Evolutionary conservation across 2,888 invertebrate species (phyloP).

Genomic region (Rhogogaster chlorosoma): DNA sequence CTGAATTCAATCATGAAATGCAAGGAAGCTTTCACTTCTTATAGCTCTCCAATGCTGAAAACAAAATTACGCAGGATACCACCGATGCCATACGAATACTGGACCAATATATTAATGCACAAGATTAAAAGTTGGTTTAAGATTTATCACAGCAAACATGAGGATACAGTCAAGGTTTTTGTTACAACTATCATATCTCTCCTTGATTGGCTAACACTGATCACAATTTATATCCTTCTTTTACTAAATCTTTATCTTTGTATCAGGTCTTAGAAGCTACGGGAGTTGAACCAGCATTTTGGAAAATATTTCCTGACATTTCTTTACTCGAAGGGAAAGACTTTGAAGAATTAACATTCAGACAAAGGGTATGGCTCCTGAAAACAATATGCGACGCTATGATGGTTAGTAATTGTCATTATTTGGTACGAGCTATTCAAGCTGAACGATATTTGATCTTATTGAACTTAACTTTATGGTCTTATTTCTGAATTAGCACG

Average conservation of each 20-base stretch:
- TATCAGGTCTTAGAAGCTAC: constrained; percentile 78
- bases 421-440: not conserved
- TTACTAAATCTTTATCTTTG: constrained; percentile 26
- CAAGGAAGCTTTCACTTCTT: constrained; percentile 54
- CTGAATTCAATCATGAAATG: constrained; percentile 18
- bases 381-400: constrained; percentile 80
- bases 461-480: not conserved
- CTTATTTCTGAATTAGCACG: constrained; percentile 74
- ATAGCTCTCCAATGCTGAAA: constrained; percentile 73
- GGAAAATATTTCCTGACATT: constrained; percentile 78
- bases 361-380: constrained; percentile 80
- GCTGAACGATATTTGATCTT: not conserved
- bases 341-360: constrained; percentile 79
- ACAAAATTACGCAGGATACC: constrained; percentile 77
- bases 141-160: constrained; percentile 75
- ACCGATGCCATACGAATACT: constrained; percentile 81
- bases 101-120: constrained; percentile 79
- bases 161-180: constrained; percentile 72
- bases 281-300: constrained; percentile 81
- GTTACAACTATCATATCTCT: not conserved
- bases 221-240: not conserved
- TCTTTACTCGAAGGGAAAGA: constrained; percentile 78
- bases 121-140: constrained; percentile 80
- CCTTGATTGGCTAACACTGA: not conserved
- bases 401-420: constrained; percentile 64